Percentiles rank a stretch among this genome's conserved stretches.
Conservation (phyloP, 2,113 vertebrate species). For the Scopus umbretta region DNA sequence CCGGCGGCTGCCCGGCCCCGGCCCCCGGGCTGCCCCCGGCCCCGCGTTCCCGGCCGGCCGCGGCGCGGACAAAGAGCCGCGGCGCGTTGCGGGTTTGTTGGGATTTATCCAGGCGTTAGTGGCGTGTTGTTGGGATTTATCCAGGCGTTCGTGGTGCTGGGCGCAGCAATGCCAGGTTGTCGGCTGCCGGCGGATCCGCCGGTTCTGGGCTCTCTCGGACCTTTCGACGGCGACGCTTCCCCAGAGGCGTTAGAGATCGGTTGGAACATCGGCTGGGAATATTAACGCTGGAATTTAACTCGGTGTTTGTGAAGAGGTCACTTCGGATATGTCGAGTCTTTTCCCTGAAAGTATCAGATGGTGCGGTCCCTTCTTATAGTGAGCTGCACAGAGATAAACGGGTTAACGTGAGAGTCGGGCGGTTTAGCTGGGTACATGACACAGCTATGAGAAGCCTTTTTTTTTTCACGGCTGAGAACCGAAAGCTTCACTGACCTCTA, state of each 20-base stretch:
- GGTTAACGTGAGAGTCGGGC: background rate
- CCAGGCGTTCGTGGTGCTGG: background rate
- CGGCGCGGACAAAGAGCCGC: slow-evolving; percentile 7
- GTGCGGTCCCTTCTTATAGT: background rate
- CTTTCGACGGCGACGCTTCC: background rate
- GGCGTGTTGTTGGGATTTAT: background rate
- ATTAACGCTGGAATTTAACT: background rate
- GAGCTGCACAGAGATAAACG: background rate
- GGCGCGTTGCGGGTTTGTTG: background rate
- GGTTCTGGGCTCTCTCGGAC: too few species aligned
- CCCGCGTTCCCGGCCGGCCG: background rate
- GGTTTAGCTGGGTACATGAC: background rate
- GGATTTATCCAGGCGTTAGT: background rate
- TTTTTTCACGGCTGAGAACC: background rate
- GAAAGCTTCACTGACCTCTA: background rate
- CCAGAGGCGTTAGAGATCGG: background rate
- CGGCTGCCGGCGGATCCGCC: background rate
- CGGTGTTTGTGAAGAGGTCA: background rate
- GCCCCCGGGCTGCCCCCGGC: background rate
- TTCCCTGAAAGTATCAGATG: background rate
- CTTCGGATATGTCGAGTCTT: background rate
- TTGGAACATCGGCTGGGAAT: background rate
- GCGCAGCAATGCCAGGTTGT: background rate
- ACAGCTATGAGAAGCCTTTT: background rate
- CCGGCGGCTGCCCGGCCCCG: background rate